A percentile compares a stretch with the other conserved stretches of the same genome.
These are phyloP conservation scores for Colistium nudipinnis DNA, from an alignment of 2,113 vertebrate genomes.

Conservation along the genomic window DNA sequence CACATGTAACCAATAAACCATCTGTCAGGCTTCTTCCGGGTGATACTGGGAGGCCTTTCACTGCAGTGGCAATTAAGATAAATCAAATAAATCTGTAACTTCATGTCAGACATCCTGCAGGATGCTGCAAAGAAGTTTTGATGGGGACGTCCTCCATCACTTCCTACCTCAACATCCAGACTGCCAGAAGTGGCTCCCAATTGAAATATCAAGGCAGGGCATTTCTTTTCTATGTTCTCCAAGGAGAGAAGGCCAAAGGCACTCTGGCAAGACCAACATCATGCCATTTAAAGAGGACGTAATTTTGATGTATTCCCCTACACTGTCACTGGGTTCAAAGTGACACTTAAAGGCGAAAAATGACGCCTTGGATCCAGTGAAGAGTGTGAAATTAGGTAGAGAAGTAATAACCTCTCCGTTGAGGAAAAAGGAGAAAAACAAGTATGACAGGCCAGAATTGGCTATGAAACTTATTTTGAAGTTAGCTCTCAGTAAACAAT, in stretches of 20 bases:
- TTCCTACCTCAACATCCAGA: neutral
- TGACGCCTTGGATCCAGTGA: conserved; percentile 30
- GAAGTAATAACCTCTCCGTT: conserved; percentile 29
- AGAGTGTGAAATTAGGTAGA: conserved; percentile 54
- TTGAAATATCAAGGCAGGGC: neutral
- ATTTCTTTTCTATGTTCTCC: too few species aligned
- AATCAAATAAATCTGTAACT: neutral
- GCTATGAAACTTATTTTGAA: conserved; percentile 11
- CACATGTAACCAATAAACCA: conserved; percentile 11
- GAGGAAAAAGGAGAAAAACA: neutral
- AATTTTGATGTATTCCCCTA: conserved; percentile 1
- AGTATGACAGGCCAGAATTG: neutral
- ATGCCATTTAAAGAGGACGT: conserved; percentile 25
- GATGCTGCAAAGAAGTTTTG: neutral
- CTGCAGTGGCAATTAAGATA: conserved; percentile 17
- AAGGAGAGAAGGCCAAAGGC: too few species aligned
- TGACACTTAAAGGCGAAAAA: conserved; percentile 25
- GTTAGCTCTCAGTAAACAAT: neutral
- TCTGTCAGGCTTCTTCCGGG: conserved; percentile 9
- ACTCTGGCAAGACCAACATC: neutral
- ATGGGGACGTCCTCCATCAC: conserved; percentile 5
- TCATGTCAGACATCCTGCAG: neutral
- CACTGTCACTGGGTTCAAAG: conserved; percentile 14
- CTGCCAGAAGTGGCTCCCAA: neutral
- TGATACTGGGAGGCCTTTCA: too few species aligned